phyloP scores from a whole-genome alignment of 2,797 vertebrate genomes.

The Anguilla megastoma region DNA sequence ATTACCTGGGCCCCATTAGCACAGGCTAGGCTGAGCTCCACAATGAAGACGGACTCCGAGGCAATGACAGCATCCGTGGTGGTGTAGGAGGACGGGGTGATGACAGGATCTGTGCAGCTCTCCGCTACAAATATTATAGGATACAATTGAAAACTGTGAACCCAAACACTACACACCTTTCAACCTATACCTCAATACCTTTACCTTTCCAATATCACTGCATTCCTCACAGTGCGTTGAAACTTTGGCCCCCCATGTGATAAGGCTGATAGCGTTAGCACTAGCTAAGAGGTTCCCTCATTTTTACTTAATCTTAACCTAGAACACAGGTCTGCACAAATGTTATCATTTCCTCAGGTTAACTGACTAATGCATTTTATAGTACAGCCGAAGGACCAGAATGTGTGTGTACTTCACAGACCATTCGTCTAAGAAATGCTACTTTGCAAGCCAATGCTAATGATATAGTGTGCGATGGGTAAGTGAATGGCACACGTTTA shows the following conservation, averaged over 20 bases:
- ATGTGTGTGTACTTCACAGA: background rate
- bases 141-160: background rate
- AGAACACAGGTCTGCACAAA: background rate
- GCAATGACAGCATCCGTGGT: slow-evolving; percentile 90
- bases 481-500: background rate
- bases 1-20: slow-evolving; percentile 88
- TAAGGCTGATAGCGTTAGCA: background rate
- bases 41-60: slow-evolving; percentile 90
- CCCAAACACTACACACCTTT: background rate
- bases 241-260: background rate
- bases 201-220: background rate
- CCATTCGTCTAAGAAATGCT: background rate
- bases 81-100: slow-evolving; percentile 89
- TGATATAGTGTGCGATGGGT: background rate
- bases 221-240: background rate
- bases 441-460: background rate
- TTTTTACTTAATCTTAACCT: background rate
- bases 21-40: slow-evolving; percentile 87
- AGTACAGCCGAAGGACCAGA: background rate
- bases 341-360: background rate
- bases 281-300: background rate
- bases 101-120: slow-evolving; percentile 84
- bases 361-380: background rate
- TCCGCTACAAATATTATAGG: slow-evolving; percentile 69
- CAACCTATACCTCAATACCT: background rate